Conservation (phyloP, 2,797 vertebrate genomes). For the Malurus leucopterus region DNA sequence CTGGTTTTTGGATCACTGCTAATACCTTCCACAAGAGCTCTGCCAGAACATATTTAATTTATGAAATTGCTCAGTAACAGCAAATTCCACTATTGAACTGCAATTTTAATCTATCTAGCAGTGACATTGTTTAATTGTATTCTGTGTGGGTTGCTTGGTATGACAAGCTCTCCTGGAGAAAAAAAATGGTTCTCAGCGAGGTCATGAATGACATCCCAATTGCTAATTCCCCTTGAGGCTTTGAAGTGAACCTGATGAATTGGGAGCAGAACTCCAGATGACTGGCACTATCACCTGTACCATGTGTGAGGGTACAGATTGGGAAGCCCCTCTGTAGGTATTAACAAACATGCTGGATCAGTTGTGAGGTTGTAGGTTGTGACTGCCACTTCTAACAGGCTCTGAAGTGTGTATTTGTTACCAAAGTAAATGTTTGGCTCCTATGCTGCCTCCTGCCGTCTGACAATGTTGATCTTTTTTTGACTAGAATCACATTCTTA, state of each 20-base stretch:
- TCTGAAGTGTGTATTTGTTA: background rate
- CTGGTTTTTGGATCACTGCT: background rate
- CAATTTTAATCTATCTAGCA: background rate
- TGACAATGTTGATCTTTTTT: background rate
- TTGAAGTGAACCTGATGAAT: background rate
- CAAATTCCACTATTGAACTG: background rate
- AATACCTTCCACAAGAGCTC: background rate
- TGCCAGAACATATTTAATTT: conserved; percentile 1
- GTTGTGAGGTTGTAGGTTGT: background rate
- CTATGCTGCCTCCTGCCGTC: background rate
- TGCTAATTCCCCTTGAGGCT: background rate
- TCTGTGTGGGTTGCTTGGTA: background rate
- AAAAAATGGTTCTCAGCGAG: background rate
- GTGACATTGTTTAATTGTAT: background rate
- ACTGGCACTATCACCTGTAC: accelerated
- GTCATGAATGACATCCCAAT: background rate
- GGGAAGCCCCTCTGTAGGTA: background rate
- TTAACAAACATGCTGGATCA: background rate
- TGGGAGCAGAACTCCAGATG: background rate
- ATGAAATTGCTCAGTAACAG: conserved; percentile 3
- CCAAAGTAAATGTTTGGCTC: background rate
- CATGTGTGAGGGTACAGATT: background rate
- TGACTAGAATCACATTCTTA: background rate
- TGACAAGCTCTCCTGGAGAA: background rate
- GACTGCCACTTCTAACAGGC: background rate